Conservation (phyloP, 2,888 invertebrate species). For the Plemyria rubiginata region DNA sequence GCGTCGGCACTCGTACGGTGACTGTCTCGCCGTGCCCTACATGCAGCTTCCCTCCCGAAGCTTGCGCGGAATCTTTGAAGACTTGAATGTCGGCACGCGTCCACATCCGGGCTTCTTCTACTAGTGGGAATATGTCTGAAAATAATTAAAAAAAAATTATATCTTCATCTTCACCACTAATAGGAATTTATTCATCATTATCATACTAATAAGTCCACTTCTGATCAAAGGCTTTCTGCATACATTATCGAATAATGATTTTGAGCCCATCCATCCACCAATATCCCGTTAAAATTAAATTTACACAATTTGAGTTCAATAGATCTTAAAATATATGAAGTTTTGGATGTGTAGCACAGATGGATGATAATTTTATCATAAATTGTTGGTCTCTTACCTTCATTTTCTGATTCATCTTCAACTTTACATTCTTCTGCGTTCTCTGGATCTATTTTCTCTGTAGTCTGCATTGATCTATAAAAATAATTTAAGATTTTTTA, state of each 20-base stretch:
- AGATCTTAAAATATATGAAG: too few relatives aligned
- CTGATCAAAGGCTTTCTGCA: too few relatives aligned
- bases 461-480: slow-evolving; percentile 66
- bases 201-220: too few relatives aligned
- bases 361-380: too few relatives aligned
- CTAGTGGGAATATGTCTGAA: slow-evolving; percentile 71
- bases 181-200: background rate
- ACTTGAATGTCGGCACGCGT: slow-evolving; percentile 93
- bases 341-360: too few relatives aligned
- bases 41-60: slow-evolving; percentile 92
- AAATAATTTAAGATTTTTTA: slow-evolving; percentile 30
- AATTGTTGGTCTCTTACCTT: slow-evolving; percentile 51
- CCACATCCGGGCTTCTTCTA: slow-evolving; percentile 97
- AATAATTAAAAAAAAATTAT: background rate
- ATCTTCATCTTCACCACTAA: background rate
- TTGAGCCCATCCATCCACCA: too few relatives aligned
- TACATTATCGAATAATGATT: too few relatives aligned
- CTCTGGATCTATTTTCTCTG: slow-evolving; percentile 60
- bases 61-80: slow-evolving; percentile 95
- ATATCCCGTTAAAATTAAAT: too few relatives aligned
- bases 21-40: slow-evolving; percentile 99
- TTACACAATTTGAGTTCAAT: too few relatives aligned
- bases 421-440: slow-evolving; percentile 58
- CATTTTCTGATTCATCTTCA: slow-evolving; percentile 75
- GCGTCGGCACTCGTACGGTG: slow-evolving; percentile 98